Base-by-base conservation (phyloP, 2,888 invertebrate genomes). In the Prenolepis imparis region DNA sequence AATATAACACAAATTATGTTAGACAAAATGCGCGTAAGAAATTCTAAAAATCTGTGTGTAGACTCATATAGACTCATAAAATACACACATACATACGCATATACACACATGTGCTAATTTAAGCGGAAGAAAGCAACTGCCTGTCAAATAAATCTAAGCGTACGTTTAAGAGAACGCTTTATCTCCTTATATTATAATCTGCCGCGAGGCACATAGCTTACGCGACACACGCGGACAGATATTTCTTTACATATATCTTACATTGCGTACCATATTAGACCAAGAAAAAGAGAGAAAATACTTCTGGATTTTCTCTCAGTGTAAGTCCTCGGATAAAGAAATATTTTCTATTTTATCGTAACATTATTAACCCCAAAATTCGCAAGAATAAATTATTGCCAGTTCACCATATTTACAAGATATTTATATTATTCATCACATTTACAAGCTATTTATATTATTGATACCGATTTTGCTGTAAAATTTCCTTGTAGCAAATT, bases 151-250 rank as follows among this genome's bases (percentile, higher is more conserved):
- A 72, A 86, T 39, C 75, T 70, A 66, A 72, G 84, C 55, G 21
- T 21, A 61, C 81, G 68, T 28, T 68, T 77, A 73, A 48, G 44
- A 61, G 80, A 70, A 63, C 73, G 78, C 77, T 73, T 64, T 73
- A 28, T 64, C 41, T 73, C 77, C 68, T 73, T 80, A 80, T 74
- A 63, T 48, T 80, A 77, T 82, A 84, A 85, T 87, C 82, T 74
- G 70, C 78, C 78, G 63, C 28, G 61, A 72, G 67, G 75, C 80
- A 61, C 61, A 67, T 55, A 67, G 78, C 70, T 80, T 64, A 59
- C 70, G 15, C 21, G 74, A 73, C 52, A 48, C 48, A 57, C 64
- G 63, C 21, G 12, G 39, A 44, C 59, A 67, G 81, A 81, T 77
- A 67, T 77, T 77, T 77, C 55, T 77, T 77, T 68, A 77, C 63